Evolutionary conservation across 2,797 vertebrate genomes (phyloP), one percentile per base, ranked within the genome.

Genomic region (Nyctalus aviator): DNA sequence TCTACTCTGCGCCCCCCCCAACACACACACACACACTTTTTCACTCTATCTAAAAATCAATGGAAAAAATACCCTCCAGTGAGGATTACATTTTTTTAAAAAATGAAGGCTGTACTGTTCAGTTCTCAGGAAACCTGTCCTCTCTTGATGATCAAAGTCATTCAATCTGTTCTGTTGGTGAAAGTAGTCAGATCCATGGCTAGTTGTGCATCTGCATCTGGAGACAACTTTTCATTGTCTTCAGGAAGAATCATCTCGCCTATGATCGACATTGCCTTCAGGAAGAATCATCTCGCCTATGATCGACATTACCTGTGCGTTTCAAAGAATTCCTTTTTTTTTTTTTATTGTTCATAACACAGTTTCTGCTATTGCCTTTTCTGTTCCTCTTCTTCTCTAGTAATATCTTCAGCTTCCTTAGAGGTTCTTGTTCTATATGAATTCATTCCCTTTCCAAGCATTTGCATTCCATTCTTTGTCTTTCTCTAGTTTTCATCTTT

Each of bases 381-480:
- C 8, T 99, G 98, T n/a, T 99, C 99, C 96, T 99, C 99, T 5
- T 99, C 98, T 89, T 99, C 99, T 0, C 99, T 99, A 8, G 98
- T 99, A 93, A 99, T 99, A 30, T 99, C 99, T 73, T 99, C 99
- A 0, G 99, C 99, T 97, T 99, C 99, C 97, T 99, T 99, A 5
- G 99, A 0, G 99, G 98, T 83, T 99, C 99, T 99, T 99, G 99
- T 88, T 99, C 99, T 62, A 99, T 99, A 48, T 99, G 99, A 92
- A 99, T 98, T 73, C 99, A 98, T 93, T 99, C 99, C 62, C 99
- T 98, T 97, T 99, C 99, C 75, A 99, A 98, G 88, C 99, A 98
- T 96, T 99, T 99, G 62, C 99, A 98, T 97, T 99, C 99, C 98
- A 99, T 98, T 46, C 99, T 98, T 97, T 99, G 21, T 23, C 99